Evolutionary conservation across 1,140 invertebrate species (phyloP), one percentile per base, ranked within the genome.

Genomic region (Leptopilina boulardi): DNA sequence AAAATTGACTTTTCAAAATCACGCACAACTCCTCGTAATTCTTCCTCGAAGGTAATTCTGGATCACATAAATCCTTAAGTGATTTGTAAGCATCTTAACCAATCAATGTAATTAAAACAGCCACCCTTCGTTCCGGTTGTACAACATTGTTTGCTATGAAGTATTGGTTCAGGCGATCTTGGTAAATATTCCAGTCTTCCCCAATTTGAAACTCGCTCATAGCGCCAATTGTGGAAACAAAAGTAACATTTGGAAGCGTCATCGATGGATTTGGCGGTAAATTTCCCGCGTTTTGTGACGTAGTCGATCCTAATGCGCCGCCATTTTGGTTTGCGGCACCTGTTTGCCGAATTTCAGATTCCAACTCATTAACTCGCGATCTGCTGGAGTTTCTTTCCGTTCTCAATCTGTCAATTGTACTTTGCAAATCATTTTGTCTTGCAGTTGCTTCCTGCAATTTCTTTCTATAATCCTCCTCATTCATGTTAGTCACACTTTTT

Each of bases 151-250:
- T 84, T 11, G 78, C 80, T 2, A 81, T 30, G 44, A 83, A 80
- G 74, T 83, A 83, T 26, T 83, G 83, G n/a, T 73, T 59, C 0
- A 84, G 41, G 11, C 72, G 56, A n/a, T 77, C 78, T 30, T 80
- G 59, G 15, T 84, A 84, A n/a, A 82, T 47, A 0, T 79, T 74
- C 83, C 79, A 84, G 42, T 84, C 80, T 3, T 84, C 74, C 4
- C 71, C 44, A 9, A 80, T 70, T 56, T 77, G 51, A 70, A 82
- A 84, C 38, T 84, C 80, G 6, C 71, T 10, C 19, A 82, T 42
- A 3, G 59, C 56, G 0, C 79, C 79, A 44, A 80, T 83, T 9
- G 41, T 42, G 9, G 41, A 4, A 8, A 42, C 10, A 11, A 42
- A 42, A 42, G 41, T 42, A 11, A 42, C 41, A 1, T 9, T 42